Conservation (phyloP, 2,797 vertebrate genomes). For the Mus caroli region DNA sequence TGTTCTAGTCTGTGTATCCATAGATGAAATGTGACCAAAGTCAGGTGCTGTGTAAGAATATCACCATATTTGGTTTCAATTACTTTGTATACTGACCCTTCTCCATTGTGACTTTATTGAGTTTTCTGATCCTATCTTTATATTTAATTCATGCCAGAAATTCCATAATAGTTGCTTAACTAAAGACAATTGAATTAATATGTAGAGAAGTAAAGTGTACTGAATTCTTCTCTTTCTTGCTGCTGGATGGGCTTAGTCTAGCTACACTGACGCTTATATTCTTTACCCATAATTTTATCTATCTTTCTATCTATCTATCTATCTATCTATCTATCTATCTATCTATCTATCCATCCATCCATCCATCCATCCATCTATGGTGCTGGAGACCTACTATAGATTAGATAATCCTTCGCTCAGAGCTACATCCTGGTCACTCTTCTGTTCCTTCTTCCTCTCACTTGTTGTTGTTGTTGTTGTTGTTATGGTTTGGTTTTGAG, state of each 20-base stretch:
- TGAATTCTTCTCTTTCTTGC: neutral
- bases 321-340: neutral
- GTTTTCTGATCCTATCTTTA: neutral
- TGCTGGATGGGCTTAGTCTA: neutral
- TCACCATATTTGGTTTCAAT: neutral
- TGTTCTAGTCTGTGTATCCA: neutral
- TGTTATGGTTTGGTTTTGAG: too few relatives aligned
- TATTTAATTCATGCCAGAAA: neutral
- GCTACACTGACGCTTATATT: neutral
- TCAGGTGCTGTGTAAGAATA: neutral
- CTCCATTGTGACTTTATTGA: neutral
- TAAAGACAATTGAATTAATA: constrained; percentile 31
- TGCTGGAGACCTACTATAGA: too few relatives aligned
- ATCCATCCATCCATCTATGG: neutral
- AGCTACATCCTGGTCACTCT: neutral
- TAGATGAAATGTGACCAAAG: neutral
- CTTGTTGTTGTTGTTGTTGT: neutral
- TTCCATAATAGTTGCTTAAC: neutral
- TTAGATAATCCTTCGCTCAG: neutral
- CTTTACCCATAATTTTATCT: neutral
- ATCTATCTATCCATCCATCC: neutral
- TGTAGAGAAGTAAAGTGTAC: neutral
- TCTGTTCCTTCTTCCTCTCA: neutral
- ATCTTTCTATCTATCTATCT: neutral
- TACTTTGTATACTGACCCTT: neutral